Base-by-base conservation (phyloP, 2,797 vertebrate species). In the Rhynchotus rufescens region DNA sequence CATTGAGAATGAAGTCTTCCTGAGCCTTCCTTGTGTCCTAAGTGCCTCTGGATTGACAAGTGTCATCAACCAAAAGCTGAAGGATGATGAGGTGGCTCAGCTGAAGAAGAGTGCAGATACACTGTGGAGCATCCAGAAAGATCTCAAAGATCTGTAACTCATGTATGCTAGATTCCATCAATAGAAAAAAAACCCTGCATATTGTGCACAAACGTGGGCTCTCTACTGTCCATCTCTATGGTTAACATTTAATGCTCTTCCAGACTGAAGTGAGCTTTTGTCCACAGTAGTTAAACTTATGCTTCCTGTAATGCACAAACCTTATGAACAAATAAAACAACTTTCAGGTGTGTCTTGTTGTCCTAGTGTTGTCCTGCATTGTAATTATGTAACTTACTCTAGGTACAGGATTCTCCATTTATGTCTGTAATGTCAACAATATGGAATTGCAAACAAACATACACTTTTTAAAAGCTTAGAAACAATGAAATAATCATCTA, bases 61-160 rank as follows among this genome's bases (percentile, higher is more conserved):
- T 13, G 98, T 99, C 71, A 97, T 99, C 97, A 99, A 99, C 95
- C 99, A 99, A 98, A 99, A 98, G 64, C 98, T 99, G 96, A 99
- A 98, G 5, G 98, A 98, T 0, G 97, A 54, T 0, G 99, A 99
- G 83, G 98, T 99, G 49, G 73, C 93, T 44, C 99, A 99, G 93
- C 98, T 99, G 94, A 98, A 93, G 98, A 98, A 98, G 90, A 99
- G 99, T 0, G 99, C 98, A 0, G 98, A 98, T n/a, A 99, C 99
- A 0, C 95, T 99, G 94, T 99, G 99, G 99, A 96, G 90, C 57
- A 99, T 99, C 97, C 99, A 99, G 98, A 99, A 98, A 91, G 99
- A 99, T 94, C 97, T 99, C 11, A 99, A 98, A 93, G 98, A 99
- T 87, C 94, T 99, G 92, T 99, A 98, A 98, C 56, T 80, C 4